Evolutionary conservation across 2,888 invertebrate species (phyloP).

Genomic region (Macrostomum cliftonense): DNA sequence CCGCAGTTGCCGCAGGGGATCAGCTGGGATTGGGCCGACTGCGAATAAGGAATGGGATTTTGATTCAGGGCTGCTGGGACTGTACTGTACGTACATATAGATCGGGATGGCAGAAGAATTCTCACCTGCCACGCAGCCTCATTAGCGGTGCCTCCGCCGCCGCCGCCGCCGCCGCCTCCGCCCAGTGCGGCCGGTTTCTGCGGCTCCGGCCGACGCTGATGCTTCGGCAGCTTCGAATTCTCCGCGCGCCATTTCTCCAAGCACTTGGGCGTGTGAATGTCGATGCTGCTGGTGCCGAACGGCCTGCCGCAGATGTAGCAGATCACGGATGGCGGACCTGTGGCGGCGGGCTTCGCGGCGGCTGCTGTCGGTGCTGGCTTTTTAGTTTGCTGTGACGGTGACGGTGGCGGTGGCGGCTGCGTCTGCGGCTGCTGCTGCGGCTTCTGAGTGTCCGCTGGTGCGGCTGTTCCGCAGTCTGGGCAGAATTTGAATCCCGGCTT

Average conservation of each 20-base stretch:
- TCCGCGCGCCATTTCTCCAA: conserved; percentile 47
- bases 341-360: not conserved
- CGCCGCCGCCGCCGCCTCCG: conserved; percentile 18
- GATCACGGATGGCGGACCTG: conserved; percentile 30
- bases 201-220: conserved; percentile 44
- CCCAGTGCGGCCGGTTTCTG: conserved; percentile 42
- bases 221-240: conserved; percentile 44
- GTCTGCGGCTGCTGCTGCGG: not conserved
- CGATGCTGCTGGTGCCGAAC: conserved; percentile 48
- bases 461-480: not conserved
- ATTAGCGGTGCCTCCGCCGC: conserved; percentile 29
- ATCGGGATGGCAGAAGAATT: no score
- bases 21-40: conserved; percentile 44
- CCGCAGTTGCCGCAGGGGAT: conserved; percentile 49
- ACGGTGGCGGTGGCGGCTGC: not conserved
- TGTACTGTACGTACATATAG: no score
- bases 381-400: not conserved
- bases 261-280: conserved; percentile 52
- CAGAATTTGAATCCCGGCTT: not conserved
- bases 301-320: conserved; percentile 51
- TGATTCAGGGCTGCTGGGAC: no score
- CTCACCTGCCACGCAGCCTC: conserved; percentile 43
- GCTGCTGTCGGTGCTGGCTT: not conserved
- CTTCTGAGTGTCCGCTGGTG: not conserved
- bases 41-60: no score